phyloP scores from a whole-genome alignment of 1,140 invertebrate genomes.

The Parasteatoda tepidariorum region DNA sequence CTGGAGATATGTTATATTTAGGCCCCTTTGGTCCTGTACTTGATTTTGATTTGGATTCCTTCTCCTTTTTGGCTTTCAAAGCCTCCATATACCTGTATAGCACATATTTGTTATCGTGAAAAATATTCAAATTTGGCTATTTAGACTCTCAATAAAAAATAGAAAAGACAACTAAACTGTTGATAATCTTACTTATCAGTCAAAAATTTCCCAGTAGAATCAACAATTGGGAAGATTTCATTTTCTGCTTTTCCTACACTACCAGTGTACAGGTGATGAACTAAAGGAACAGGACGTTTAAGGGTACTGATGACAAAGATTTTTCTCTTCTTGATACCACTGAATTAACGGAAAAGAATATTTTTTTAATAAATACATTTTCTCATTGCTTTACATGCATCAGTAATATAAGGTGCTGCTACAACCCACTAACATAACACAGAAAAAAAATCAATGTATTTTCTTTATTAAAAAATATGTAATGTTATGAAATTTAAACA shows the following conservation, averaged over 20 bases:
- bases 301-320: conserved; percentile 95
- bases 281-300: conserved; percentile 93
- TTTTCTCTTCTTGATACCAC: conserved; percentile 87
- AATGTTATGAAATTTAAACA: too few species aligned
- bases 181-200: conserved; percentile 75
- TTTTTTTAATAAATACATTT: too few species aligned
- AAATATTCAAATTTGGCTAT: neutral
- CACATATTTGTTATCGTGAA: neutral
- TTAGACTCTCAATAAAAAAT: neutral
- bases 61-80: conserved; percentile 1
- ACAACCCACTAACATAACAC: too few species aligned
- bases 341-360: conserved; percentile 62
- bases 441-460: too few species aligned
- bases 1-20: neutral
- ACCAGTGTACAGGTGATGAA: conserved; percentile 94
- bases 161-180: too few species aligned
- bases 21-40: conserved; percentile 14
- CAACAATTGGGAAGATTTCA: conserved; percentile 86
- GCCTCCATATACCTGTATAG: conserved; percentile 12
- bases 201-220: conserved; percentile 78
- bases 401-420: too few species aligned
- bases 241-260: conserved; percentile 82
- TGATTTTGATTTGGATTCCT: neutral
- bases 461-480: too few species aligned
- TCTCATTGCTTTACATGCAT: too few species aligned